Conservation (phyloP, 2,113 vertebrate genomes). For the Misgurnus mizolepis region DNA sequence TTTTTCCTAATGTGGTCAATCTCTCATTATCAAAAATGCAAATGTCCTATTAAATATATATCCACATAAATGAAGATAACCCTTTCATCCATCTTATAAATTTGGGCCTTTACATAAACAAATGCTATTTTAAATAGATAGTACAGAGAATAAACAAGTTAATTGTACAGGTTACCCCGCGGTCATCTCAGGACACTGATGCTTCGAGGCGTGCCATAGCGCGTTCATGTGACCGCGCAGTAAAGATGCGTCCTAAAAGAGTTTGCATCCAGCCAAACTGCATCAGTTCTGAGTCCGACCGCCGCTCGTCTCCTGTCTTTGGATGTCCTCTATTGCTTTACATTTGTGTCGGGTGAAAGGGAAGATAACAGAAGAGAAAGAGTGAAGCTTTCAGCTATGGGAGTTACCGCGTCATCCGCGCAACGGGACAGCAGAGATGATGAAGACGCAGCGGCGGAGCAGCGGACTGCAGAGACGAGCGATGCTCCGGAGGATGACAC, state of each 20-base stretch:
- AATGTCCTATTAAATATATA: too few relatives aligned
- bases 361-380: constrained; percentile 27
- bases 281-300: constrained; percentile 65
- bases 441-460: constrained; percentile 62
- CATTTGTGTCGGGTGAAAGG: constrained; percentile 30
- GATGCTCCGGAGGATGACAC: constrained; percentile 43
- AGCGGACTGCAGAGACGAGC: constrained; percentile 58
- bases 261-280: constrained; percentile 63
- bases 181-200: constrained; percentile 58
- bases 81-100: too few relatives aligned
- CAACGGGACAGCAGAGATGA: constrained; percentile 63
- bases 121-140: not conserved
- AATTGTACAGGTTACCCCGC: not conserved
- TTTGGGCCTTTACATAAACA: not conserved
- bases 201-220: constrained; percentile 79
- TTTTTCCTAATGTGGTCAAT: not conserved
- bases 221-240: constrained; percentile 82
- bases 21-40: not conserved
- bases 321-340: not conserved
- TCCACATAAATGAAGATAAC: too few relatives aligned
- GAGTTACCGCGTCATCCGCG: constrained; percentile 76
- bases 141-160: constrained; percentile 20
- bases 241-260: constrained; percentile 74
- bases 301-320: not conserved
- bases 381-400: constrained; percentile 70